Evolutionary conservation across 2,113 vertebrate species (phyloP).

Genomic region (Gymnocephalus cernua): DNA sequence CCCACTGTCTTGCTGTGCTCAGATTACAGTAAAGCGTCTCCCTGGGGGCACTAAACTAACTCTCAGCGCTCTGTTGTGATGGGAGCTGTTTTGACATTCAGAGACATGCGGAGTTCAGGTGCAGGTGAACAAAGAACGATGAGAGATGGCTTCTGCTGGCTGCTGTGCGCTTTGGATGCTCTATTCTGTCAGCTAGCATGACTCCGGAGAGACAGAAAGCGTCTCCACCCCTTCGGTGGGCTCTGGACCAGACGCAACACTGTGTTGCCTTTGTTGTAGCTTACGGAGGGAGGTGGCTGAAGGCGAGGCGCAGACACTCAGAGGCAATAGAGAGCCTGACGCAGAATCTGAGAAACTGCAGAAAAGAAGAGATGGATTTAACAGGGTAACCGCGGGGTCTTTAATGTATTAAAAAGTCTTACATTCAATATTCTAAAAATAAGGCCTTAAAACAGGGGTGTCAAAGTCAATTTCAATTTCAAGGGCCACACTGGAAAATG

Average conservation of each 20-base stretch:
- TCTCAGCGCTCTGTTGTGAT: slow-evolving; percentile 32
- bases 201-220: slow-evolving; percentile 26
- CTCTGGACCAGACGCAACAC: slow-evolving; percentile 35
- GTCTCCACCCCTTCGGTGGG: slow-evolving; percentile 38
- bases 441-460: too few species aligned
- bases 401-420: too few species aligned
- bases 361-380: too few species aligned
- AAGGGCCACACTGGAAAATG: too few species aligned
- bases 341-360: too few species aligned
- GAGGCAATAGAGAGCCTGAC: too few species aligned
- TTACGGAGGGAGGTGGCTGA: slow-evolving; percentile 25
- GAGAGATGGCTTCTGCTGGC: slow-evolving; percentile 29
- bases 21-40: slow-evolving; percentile 20
- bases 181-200: slow-evolving; percentile 40
- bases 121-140: slow-evolving; percentile 56
- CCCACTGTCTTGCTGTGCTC: slow-evolving; percentile 21
- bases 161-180: slow-evolving; percentile 19
- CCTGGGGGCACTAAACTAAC: slow-evolving; percentile 23
- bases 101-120: slow-evolving; percentile 53
- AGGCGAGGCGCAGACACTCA: slow-evolving; percentile 19
- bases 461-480: too few species aligned
- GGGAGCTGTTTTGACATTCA: slow-evolving; percentile 38
- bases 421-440: too few species aligned
- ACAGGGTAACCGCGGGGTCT: too few species aligned
- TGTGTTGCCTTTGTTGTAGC: slow-evolving; percentile 51